Percentiles rank a stretch among this genome's conserved stretches.
Conservation (phyloP, 2,888 invertebrate genomes). For the Pachymerium ferrugineum region DNA sequence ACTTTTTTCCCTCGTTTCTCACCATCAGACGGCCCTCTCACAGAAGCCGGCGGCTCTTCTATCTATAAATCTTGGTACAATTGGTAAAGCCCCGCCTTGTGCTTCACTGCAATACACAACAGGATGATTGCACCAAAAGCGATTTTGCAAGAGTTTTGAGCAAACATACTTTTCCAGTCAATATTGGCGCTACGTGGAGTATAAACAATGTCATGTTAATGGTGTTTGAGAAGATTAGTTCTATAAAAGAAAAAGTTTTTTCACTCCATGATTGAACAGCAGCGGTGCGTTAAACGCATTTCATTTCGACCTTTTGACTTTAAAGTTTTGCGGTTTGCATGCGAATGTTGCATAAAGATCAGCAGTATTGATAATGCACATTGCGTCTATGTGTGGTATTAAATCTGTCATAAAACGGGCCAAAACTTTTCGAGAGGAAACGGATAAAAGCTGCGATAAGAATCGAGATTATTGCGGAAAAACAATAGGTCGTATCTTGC, state of each 20-base stretch:
- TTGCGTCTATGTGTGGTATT: not conserved
- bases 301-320: slow-evolving; percentile 21
- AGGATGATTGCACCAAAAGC: not conserved
- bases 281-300: too few relatives aligned
- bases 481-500: too few relatives aligned
- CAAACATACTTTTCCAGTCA: not conserved
- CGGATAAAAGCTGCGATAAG: not conserved
- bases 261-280: not conserved
- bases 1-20: not conserved
- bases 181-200: too few relatives aligned
- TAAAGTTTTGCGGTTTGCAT: not conserved
- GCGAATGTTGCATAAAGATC: slow-evolving; percentile 15
- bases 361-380: slow-evolving; percentile 1
- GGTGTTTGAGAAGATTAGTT: not conserved
- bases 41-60: not conserved
- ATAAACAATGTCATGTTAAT: too few relatives aligned
- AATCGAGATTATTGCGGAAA: not conserved
- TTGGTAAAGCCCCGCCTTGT: not conserved
- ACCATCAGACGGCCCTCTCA: not conserved
- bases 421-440: not conserved
- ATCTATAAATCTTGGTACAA: not conserved
- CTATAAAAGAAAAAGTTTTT: slow-evolving; percentile 5
- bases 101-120: not conserved
- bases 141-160: not conserved
- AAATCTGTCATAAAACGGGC: slow-evolving; percentile 3